These are phyloP conservation scores for Apodemia duryi DNA, from an alignment of 2,888 invertebrate genomes.

Conservation along the genomic window DNA sequence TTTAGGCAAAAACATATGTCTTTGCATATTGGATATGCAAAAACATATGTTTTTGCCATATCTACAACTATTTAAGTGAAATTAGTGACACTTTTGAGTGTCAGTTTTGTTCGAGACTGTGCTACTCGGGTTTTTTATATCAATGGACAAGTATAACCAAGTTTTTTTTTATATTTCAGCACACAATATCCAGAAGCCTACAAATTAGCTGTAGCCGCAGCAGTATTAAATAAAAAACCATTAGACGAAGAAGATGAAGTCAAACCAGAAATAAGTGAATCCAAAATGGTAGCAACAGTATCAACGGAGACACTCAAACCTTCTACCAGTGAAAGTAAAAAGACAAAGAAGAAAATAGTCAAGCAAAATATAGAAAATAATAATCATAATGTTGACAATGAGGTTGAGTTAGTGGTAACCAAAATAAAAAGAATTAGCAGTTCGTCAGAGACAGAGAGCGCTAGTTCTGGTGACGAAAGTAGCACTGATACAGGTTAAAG, in stretches of 20 bases:
- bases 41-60: no score
- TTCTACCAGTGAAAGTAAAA: slow-evolving; percentile 50
- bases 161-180: slow-evolving; percentile 43
- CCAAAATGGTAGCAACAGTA: slow-evolving; percentile 70
- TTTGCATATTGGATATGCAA: no score
- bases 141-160: no score
- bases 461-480: slow-evolving; percentile 82
- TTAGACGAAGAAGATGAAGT: slow-evolving; percentile 60
- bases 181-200: slow-evolving; percentile 84
- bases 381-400: slow-evolving; percentile 23
- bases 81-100: no score
- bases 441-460: slow-evolving; percentile 81
- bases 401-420: slow-evolving; percentile 7
- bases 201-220: slow-evolving; percentile 78
- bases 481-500: slow-evolving; percentile 79
- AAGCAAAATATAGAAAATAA: slow-evolving; percentile 37
- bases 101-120: no score
- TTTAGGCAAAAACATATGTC: no score
- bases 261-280: slow-evolving; percentile 46
- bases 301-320: slow-evolving; percentile 72
- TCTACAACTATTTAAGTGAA: no score
- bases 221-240: slow-evolving; percentile 64
- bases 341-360: slow-evolving; percentile 47
- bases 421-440: slow-evolving; percentile 54
- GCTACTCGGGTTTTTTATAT: no score